Percentiles rank a stretch among this genome's conserved stretches.
Conservation (phyloP, 2,888 invertebrate species). For the Monopis laevigella region DNA sequence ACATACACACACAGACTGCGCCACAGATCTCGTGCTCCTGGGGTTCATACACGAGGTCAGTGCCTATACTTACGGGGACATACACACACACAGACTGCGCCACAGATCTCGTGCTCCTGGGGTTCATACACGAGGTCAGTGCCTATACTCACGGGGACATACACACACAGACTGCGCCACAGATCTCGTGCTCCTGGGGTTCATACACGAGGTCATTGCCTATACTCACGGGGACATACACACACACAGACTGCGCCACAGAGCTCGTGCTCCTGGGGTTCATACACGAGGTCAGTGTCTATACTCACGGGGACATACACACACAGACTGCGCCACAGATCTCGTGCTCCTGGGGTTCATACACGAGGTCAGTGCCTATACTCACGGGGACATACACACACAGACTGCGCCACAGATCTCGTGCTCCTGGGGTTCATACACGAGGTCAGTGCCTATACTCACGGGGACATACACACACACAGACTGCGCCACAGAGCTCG, state of each 20-base stretch:
- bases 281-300: conserved; percentile 84
- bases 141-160: no score
- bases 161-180: not conserved
- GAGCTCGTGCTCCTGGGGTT: conserved; percentile 97
- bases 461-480: not conserved
- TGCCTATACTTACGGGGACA: no score
- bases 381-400: conserved; percentile 58
- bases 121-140: not conserved
- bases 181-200: not conserved
- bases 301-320: not conserved
- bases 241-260: no score
- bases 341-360: not conserved
- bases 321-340: conserved; percentile 50
- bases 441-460: conserved; percentile 78
- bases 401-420: conserved; percentile 88
- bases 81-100: not conserved
- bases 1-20: conserved; percentile 23
- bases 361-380: not conserved
- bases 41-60: not conserved
- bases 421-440: conserved; percentile 98
- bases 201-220: conserved; percentile 37
- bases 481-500: conserved; percentile 81
- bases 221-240: no score
- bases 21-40: not conserved
- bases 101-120: not conserved